Evolutionary conservation across 2,888 invertebrate species (phyloP), one percentile per base, ranked within the genome.

Genomic region (Bedellia somnulentella): DNA sequence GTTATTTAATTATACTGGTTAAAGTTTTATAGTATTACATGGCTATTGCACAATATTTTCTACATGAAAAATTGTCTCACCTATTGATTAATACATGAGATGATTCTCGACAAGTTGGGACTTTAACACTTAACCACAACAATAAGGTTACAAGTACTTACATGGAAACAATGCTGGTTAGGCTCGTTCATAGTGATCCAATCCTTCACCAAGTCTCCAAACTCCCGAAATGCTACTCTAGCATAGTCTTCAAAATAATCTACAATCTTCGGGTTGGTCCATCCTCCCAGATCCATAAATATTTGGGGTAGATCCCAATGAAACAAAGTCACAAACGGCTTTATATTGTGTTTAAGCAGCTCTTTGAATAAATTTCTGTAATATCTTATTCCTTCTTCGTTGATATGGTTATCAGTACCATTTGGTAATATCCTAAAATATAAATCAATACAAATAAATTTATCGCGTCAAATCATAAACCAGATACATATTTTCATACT

Each of bases 131-230:
- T n/a, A n/a, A n/a, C n/a, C n/a, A n/a, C n/a, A n/a, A n/a, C n/a
- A n/a, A n/a, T n/a, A n/a, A n/a, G n/a, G n/a, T n/a, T n/a, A n/a
- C n/a, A n/a, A n/a, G 9, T 18, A 57, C 70, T 57, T 44, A 68
- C 75, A 32, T 62, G 58, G 40, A 50, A 56, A 41, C 80, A 79
- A 41, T 78, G 73, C 34, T 75, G 62, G 41, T 73, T 77, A 0
- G 87, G 87, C 46, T 89, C 89, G 45, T 89, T 89, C 39, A 89
- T 78, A 1, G 89, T 89, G 0, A 85, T 82, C 89, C 89, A 89
- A 22, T 76, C 60, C 52, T 80, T 81, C 5, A 87, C 79, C 29
- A 82, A 61, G 46, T 82, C 81, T 0, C 85, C 86, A 32, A 78
- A 85, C 39, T 80, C 54, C 24, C 68, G 67, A 38, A 83, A 80